These are phyloP conservation scores for Myotis daubentonii DNA, from an alignment of 2,797 vertebrate genomes.

Conservation along the genomic window DNA sequence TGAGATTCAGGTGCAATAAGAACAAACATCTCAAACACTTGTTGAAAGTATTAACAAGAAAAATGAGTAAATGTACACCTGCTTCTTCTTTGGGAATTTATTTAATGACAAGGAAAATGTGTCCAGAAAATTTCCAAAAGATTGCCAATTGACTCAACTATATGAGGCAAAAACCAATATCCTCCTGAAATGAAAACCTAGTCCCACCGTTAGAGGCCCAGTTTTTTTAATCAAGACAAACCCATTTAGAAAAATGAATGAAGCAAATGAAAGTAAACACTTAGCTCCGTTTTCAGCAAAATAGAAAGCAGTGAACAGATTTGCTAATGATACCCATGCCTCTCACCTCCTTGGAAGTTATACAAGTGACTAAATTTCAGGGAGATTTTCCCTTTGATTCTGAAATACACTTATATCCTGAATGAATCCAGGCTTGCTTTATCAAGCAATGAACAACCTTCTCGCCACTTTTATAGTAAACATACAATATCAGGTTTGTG, in stretches of 20 bases:
- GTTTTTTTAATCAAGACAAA: constrained; percentile 38
- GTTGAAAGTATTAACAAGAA: neutral
- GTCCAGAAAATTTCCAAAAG: constrained; percentile 10
- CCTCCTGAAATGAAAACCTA: neutral
- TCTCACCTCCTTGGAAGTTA: neutral
- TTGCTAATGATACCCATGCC: constrained; percentile 2
- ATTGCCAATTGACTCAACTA: neutral
- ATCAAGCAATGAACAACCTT: neutral
- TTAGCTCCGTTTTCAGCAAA: constrained; percentile 25
- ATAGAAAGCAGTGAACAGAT: neutral
- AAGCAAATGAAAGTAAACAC: constrained; percentile 38
- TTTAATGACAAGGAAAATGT: constrained; percentile 24
- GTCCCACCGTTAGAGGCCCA: neutral
- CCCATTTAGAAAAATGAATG: neutral
- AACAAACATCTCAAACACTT: neutral
- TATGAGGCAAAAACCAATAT: neutral
- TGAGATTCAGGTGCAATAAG: neutral
- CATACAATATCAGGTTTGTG: neutral
- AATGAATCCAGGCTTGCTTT: constrained; percentile 24
- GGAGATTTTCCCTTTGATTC: constrained; percentile 34
- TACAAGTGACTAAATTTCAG: constrained; percentile 20
- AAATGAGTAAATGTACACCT: neutral
- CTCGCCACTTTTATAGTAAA: neutral
- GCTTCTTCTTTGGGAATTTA: neutral
- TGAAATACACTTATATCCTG: neutral